Conservation (phyloP, 2,888 invertebrate genomes). For the Ischnura elegans region DNA sequence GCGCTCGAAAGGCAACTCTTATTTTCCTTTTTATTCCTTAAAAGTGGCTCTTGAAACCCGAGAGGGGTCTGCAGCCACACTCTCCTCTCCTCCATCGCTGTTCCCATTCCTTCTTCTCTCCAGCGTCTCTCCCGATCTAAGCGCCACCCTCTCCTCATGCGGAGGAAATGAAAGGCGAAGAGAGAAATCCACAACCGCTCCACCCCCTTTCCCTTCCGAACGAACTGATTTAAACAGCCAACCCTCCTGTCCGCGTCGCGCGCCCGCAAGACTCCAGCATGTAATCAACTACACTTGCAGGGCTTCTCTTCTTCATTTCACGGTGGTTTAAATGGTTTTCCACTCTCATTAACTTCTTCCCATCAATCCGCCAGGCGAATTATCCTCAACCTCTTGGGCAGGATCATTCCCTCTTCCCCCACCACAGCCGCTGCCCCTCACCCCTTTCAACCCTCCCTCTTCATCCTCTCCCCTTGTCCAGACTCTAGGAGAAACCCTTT, state of each 20-base stretch:
- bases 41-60: constrained; percentile 10
- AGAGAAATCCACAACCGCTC: too few relatives aligned
- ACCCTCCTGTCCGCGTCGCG: background rate
- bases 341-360: constrained; percentile 47
- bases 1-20: constrained; percentile 8
- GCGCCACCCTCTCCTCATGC: background rate
- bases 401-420: background rate
- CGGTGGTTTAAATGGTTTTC: constrained; percentile 49
- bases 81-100: background rate
- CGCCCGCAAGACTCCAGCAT: background rate
- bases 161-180: background rate
- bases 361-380: constrained; percentile 37
- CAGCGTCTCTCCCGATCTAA: too few relatives aligned
- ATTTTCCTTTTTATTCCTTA: background rate
- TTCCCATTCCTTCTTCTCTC: background rate
- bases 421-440: background rate
- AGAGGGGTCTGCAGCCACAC: background rate
- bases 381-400: constrained; percentile 37
- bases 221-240: too few relatives aligned
- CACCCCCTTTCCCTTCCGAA: too few relatives aligned
- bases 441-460: background rate
- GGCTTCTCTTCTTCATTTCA: constrained; percentile 42
- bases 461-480: too few relatives aligned
- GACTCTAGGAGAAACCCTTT: constrained; percentile 1
- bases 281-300: constrained; percentile 44